Conservation (phyloP, 2,113 vertebrate species). For the Vulpes lagopus region DNA sequence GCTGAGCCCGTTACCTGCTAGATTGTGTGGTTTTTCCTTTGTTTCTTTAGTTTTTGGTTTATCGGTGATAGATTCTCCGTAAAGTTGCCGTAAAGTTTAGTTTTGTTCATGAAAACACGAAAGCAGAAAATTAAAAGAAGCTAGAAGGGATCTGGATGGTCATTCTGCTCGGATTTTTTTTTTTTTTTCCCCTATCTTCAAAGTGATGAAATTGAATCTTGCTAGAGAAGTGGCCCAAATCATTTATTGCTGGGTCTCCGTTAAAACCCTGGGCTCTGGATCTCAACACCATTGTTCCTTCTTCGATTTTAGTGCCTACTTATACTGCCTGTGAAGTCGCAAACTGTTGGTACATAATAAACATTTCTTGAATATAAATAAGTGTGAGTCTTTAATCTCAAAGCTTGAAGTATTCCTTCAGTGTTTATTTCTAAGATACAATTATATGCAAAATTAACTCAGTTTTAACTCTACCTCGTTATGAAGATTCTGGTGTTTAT, state of each 20-base stretch:
- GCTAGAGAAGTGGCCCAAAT: background rate
- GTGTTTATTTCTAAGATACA: slow-evolving; percentile 28
- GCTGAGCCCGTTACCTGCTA: slow-evolving; percentile 14
- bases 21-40: slow-evolving; percentile 66
- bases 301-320: background rate
- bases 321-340: background rate
- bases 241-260: background rate
- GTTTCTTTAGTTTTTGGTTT: background rate
- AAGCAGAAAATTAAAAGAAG: background rate
- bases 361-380: background rate
- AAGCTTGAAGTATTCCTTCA: background rate
- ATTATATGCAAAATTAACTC: slow-evolving; percentile 12
- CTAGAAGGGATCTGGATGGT: background rate
- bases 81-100: background rate
- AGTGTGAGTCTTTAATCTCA: background rate
- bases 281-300: background rate
- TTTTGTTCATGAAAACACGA: slow-evolving; percentile 20
- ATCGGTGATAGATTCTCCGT: background rate
- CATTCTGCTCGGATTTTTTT: background rate
- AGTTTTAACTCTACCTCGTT: background rate
- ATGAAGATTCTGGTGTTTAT: background rate
- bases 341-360: background rate
- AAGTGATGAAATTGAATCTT: background rate
- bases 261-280: too few species aligned
- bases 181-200: background rate